Evolutionary conservation across 2,797 vertebrate species (phyloP), one percentile per base, ranked within the genome.

Genomic region (Manis javanica): DNA sequence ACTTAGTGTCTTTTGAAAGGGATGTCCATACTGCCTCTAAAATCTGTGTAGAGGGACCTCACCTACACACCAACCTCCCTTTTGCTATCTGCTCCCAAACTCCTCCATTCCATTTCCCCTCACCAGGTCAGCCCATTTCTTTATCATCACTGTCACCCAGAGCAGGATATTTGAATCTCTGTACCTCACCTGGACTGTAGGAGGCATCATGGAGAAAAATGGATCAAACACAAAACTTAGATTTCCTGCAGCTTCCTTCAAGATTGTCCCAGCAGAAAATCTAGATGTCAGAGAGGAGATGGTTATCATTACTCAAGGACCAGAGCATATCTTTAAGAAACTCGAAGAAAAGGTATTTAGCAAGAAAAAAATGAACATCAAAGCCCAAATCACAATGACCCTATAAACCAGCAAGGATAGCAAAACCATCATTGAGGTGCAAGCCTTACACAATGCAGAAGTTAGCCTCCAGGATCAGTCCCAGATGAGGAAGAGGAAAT

Each of bases 291-390:
- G 98, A 0, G 98, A 99, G 93, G 99, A 99, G 97, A 99, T 99
- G 98, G 99, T 99, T 92, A 99, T 99, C 94, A 99, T 99, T 98
- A 99, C 99, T 0, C 12, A 98, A 99, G 99, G 99, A 98, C 78
- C 99, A 99, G 99, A 99, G 46, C 98, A 98, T 98, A 99, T 99
- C 98, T 99, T 99, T 98, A 99, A 99, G 92, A 99, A 99, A 97
- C 98, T 99, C 98, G 99, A 99, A 97, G 99, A 99, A 96, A 99
- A 94, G 99, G 99, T 96, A 99, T 99, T 99, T 92, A 99, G 99
- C 23, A 99, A 97, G 99, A 99, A 98, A 99, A 99, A 99, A 93
- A 98, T 99, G 97, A 99, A 99, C 98, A 98, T 99, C 96, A 99
- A 99, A 99, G 98, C 99, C 5, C 99, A 99, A 97, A 99, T 99